A percentile compares a stretch with the other conserved stretches of the same genome.
Evolutionary conservation across 2,113 vertebrate species (phyloP).

Genomic region (Lucifuga dentata): DNA sequence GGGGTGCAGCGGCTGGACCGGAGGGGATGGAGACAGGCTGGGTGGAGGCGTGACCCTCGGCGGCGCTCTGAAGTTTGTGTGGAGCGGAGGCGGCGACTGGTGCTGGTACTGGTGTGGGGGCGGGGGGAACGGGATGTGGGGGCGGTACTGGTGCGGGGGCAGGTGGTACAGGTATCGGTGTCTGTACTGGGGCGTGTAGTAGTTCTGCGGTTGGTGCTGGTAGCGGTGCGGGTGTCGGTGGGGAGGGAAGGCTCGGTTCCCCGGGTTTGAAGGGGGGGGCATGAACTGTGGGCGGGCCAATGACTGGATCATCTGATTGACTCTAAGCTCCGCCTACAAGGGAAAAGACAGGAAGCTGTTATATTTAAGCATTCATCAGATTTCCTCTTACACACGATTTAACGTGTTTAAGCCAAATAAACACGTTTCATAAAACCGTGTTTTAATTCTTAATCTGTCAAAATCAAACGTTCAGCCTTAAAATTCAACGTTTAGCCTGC

Average conservation of each 20-base stretch:
- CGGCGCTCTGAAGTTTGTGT: background rate
- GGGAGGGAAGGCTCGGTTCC: conserved; percentile 68
- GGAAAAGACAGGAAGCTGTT: background rate
- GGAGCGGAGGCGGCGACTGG: background rate
- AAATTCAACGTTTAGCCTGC: too few relatives aligned
- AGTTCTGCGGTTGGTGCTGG: background rate
- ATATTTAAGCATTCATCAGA: too few relatives aligned
- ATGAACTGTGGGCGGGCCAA: conserved; percentile 20
- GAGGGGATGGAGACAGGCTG: conserved; percentile 65
- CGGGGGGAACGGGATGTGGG: background rate
- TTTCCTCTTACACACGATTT: too few relatives aligned
- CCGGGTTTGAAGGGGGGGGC: conserved; percentile 53
- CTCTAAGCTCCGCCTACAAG: conserved; percentile 66
- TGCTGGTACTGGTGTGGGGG: background rate
- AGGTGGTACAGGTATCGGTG: conserved; percentile 11
- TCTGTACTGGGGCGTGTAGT: background rate
- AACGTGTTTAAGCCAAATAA: too few relatives aligned
- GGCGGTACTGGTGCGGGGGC: background rate
- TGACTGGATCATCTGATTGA: conserved; percentile 56
- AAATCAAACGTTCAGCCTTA: too few relatives aligned
- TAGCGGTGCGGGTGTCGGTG: conserved; percentile 46
- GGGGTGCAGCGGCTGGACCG: conserved; percentile 3
- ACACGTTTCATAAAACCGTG: too few relatives aligned
- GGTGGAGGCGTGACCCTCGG: conserved; percentile 42
- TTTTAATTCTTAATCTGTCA: too few relatives aligned